Percentiles rank a stretch among this genome's conserved stretches.
Conservation (phyloP, 2,113 vertebrate genomes). For the Larimichthys crocea region DNA sequence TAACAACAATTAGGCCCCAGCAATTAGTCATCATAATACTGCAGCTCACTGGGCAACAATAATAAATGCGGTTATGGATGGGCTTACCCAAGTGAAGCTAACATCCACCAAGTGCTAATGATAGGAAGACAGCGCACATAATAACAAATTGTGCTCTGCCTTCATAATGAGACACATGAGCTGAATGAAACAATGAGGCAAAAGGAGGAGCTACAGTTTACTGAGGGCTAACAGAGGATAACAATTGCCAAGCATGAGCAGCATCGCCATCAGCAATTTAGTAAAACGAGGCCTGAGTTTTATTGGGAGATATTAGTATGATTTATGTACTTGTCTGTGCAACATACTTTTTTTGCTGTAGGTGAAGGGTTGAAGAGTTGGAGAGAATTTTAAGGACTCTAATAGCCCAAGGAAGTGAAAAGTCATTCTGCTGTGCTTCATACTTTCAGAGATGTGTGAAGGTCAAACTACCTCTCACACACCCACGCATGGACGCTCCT, state of each 20-base stretch:
- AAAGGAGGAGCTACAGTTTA: conserved; percentile 16
- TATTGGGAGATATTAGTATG: conserved; percentile 55
- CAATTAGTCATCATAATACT: conserved; percentile 65
- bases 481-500: conserved; percentile 48
- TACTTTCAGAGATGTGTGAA: conserved; percentile 61
- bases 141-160: conserved; percentile 56
- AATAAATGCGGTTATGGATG: conserved; percentile 65
- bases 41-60: conserved; percentile 52
- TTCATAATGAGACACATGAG: conserved; percentile 54
- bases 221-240: conserved; percentile 32
- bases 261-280: conserved; percentile 33
- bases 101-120: conserved; percentile 59
- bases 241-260: conserved; percentile 29
- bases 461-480: conserved; percentile 54
- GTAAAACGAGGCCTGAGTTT: conserved; percentile 18
- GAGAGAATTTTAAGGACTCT: conserved; percentile 62
- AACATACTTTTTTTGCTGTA: conserved; percentile 37
- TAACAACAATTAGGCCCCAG: conserved; percentile 56
- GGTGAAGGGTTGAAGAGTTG: conserved; percentile 54
- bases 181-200: conserved; percentile 34
- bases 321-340: conserved; percentile 62
- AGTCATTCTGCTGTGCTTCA: conserved; percentile 42
- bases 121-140: conserved; percentile 44
- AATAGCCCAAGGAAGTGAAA: conserved; percentile 60
- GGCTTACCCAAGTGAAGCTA: conserved; percentile 54